phyloP scores from a whole-genome alignment of 2,113 vertebrate genomes.

The Piprites chloris region DNA sequence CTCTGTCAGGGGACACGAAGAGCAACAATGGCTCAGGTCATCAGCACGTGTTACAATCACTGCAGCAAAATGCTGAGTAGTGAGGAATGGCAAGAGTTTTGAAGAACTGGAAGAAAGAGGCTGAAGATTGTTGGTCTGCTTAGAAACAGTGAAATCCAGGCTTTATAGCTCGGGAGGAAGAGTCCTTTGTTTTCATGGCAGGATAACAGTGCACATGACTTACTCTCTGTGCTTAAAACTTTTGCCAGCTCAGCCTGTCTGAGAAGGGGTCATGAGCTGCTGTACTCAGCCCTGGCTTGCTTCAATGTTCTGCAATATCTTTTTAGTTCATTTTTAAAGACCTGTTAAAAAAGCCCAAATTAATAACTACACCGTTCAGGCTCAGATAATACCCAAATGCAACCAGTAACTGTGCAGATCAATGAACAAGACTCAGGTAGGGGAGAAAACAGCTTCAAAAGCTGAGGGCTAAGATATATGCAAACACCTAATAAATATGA shows the following conservation, averaged over 20 bases:
- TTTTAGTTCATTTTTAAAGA: background rate
- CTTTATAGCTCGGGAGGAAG: background rate
- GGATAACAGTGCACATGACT: background rate
- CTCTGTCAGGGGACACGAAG: background rate
- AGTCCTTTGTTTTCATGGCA: background rate
- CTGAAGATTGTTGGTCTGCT: background rate
- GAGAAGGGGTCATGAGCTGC: background rate
- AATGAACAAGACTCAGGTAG: background rate
- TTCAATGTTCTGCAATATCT: background rate
- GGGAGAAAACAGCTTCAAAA: constrained; percentile 6
- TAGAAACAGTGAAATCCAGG: background rate
- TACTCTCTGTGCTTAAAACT: background rate
- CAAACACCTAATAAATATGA: constrained; percentile 37
- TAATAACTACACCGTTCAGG: background rate
- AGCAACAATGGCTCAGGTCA: background rate
- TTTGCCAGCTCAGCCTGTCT: background rate
- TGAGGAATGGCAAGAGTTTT: background rate
- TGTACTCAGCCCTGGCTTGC: background rate
- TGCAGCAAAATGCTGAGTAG: background rate
- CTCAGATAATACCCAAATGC: background rate
- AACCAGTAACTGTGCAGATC: background rate
- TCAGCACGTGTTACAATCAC: background rate
- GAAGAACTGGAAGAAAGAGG: background rate
- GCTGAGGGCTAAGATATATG: background rate
- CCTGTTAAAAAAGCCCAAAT: background rate